These are phyloP conservation scores for Morpho achilles DNA, from an alignment of 2,888 invertebrate species.

Conservation along the genomic window DNA sequence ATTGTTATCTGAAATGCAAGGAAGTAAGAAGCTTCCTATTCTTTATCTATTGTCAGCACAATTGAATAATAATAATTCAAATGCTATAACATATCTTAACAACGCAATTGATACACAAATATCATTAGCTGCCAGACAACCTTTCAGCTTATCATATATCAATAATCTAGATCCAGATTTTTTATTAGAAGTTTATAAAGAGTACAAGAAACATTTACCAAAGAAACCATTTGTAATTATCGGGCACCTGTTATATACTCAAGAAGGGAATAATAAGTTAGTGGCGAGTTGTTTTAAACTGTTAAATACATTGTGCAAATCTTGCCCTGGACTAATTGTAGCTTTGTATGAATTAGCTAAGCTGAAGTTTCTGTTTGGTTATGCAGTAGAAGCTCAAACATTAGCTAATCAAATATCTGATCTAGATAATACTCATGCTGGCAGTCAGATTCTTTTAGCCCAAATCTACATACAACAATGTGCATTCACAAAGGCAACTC, in stretches of 20 bases:
- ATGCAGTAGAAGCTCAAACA: slow-evolving; percentile 84
- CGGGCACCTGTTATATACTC: slow-evolving; percentile 60
- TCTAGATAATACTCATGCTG: slow-evolving; percentile 88
- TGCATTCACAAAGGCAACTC: slow-evolving; percentile 87
- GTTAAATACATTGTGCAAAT: slow-evolving; percentile 85
- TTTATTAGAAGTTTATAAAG: slow-evolving; percentile 86
- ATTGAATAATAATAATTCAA: slow-evolving; percentile 74
- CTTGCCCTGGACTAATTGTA: slow-evolving; percentile 88
- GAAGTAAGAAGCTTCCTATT: slow-evolving; percentile 82
- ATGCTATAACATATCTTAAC: slow-evolving; percentile 80
- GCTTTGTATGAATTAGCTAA: slow-evolving; percentile 86
- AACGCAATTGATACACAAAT: slow-evolving; percentile 80
- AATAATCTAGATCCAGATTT: slow-evolving; percentile 91
- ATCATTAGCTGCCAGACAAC: slow-evolving; percentile 60
- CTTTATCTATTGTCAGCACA: slow-evolving; percentile 85
- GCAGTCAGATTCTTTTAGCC: slow-evolving; percentile 91
- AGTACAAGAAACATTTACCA: slow-evolving; percentile 87
- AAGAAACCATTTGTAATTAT: slow-evolving; percentile 76
- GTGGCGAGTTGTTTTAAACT: slow-evolving; percentile 81
- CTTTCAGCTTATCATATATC: slow-evolving; percentile 88
- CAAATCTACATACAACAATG: slow-evolving; percentile 88
- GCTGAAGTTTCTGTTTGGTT: slow-evolving; percentile 89
- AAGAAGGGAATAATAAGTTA: slow-evolving; percentile 66
- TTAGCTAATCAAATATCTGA: slow-evolving; percentile 86
- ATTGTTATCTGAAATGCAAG: slow-evolving; percentile 89